Percentiles rank a stretch among this genome's conserved stretches.
These are phyloP conservation scores for Oplegnathus fasciatus DNA, from an alignment of 2,113 vertebrate species.

Conservation along the genomic window DNA sequence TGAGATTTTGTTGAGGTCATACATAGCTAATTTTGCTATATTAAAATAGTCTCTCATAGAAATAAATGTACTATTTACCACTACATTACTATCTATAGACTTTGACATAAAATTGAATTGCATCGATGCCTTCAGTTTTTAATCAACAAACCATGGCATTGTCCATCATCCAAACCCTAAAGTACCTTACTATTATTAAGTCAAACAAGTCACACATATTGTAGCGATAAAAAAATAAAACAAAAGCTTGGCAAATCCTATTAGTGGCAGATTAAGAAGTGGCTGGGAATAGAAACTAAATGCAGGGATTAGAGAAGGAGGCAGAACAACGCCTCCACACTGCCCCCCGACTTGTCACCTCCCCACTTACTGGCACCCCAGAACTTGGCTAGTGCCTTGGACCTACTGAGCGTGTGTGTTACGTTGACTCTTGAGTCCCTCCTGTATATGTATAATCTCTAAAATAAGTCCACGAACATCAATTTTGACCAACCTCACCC, in stretches of 20 bases:
- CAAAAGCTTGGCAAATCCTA: slow-evolving; percentile 75
- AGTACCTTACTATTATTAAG: neutral
- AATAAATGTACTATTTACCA: neutral
- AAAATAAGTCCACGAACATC: neutral
- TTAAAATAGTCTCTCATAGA: neutral
- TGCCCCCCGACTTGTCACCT: slow-evolving; percentile 48
- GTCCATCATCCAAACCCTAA: neutral
- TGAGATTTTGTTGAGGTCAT: neutral
- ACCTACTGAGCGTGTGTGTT: neutral
- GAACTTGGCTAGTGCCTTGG: neutral
- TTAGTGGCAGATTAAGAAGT: slow-evolving; percentile 78
- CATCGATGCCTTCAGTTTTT: neutral
- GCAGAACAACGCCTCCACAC: slow-evolving; percentile 35
- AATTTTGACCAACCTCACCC: neutral
- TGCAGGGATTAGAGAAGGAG: slow-evolving; percentile 77
- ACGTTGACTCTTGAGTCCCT: neutral
- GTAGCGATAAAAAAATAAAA: slow-evolving; percentile 53
- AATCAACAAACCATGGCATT: neutral
- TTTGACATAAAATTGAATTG: too few relatives aligned
- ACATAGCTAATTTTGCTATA: too few relatives aligned
- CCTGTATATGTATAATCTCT: neutral
- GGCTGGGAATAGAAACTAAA: slow-evolving; percentile 80
- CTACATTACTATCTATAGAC: too few relatives aligned
- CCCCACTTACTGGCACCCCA: slow-evolving; percentile 41
- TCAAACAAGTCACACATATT: slow-evolving; percentile 39